Base-by-base conservation (phyloP, 2,888 invertebrate species). In the Agapostemon virescens region DNA sequence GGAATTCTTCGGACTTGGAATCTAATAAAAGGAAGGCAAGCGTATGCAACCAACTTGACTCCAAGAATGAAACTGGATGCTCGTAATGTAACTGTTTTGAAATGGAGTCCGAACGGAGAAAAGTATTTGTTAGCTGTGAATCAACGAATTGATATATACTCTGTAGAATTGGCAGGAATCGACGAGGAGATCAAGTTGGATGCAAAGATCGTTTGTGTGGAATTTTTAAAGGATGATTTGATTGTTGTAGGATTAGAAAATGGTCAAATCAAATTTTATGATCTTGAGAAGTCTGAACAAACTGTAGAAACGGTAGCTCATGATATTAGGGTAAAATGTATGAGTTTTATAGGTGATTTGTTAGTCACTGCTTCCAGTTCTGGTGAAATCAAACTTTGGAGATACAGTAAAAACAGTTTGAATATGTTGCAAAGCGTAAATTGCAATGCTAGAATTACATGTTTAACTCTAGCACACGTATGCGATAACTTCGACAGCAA, bases 1-100 rank as follows among this genome's bases (percentile, higher is more conserved):
- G 95, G 95, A 86, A 96, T 96, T 7, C 92, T 99, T 66, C 94
- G 96, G 88, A 98, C 98, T 4, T 99, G 99, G 99, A 98, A 99
- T 93, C 94, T 99, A 82, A 94, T 98, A 0, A 98, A 98, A 92
- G 98, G 98, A 0, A 95, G 98, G 80, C 96, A 96, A 87, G 98
- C 98, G 0, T 98, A 97, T 92, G 96, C 96, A 0, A 97, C 97
- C n/a, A 98, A 98, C 92, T 93, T 98, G 45, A 95, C 95, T 23
- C 89, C 92, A 2, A 88, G 89, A 55, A 85, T 92, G 79, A 92
- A 91, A 77, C 26, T 83, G 0, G 89, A 92, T 15, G 92, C 92
- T 0, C 92, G 90, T 77, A 88, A 89, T 66, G 88, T 93, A 0
- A 87, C 85, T 15, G 82, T 91, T n/a, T 63, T 92, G 0, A 90